Conservation (phyloP, 2,888 invertebrate genomes). For the Drosophila multiciliata region DNA sequence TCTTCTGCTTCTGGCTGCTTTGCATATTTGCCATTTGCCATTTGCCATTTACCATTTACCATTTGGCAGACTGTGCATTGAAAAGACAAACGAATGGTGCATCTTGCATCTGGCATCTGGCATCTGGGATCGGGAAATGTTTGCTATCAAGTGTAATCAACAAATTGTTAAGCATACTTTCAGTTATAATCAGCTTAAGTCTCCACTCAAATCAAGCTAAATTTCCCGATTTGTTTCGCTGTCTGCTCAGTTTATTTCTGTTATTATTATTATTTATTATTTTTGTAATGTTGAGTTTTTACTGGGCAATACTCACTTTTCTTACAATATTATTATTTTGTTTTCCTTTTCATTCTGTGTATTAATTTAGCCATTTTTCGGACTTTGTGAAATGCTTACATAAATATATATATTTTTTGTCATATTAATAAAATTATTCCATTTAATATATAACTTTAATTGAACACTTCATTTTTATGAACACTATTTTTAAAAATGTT, state of each 20-base stretch:
- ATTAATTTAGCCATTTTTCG: too few relatives aligned
- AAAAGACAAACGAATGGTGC: slow-evolving; percentile 13
- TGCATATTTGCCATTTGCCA: slow-evolving; percentile 46
- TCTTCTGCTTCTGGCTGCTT: slow-evolving; percentile 34
- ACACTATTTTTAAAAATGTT: not conserved
- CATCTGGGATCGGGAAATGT: slow-evolving; percentile 21
- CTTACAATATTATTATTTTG: not conserved
- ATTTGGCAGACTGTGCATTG: slow-evolving; percentile 6
- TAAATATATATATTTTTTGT: not conserved
- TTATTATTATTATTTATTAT: not conserved
- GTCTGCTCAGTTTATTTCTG: not conserved
- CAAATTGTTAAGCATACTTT: slow-evolving; percentile 6
- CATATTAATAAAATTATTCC: not conserved
- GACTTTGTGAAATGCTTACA: not conserved
- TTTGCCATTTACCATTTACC: slow-evolving; percentile 2
- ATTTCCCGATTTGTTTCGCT: not conserved
- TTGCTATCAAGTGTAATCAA: slow-evolving; percentile 30
- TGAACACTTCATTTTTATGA: too few relatives aligned
- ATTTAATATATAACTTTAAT: not conserved
- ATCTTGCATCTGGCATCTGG: slow-evolving; percentile 6
- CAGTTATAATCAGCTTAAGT: slow-evolving; percentile 13
- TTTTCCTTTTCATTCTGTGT: too few relatives aligned
- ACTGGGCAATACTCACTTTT: not conserved
- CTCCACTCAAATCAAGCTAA: not conserved
- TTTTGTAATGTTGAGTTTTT: not conserved